Percentiles rank a stretch among this genome's conserved stretches.
phyloP scores from a whole-genome alignment of 1,140 invertebrate genomes.

The Papilio glaucus region DNA sequence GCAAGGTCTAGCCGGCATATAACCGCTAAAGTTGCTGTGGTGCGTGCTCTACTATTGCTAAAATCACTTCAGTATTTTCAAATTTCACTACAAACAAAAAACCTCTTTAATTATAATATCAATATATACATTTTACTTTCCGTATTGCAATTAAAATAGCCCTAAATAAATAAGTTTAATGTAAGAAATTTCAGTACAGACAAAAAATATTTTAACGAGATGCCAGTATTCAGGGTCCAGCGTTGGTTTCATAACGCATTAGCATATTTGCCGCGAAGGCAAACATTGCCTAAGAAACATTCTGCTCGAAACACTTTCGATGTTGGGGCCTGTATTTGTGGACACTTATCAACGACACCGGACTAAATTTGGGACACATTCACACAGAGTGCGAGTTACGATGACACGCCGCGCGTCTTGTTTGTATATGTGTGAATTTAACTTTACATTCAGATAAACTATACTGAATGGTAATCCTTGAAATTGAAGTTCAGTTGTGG shows the following conservation, averaged over 20 bases:
- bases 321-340: conserved; percentile 22
- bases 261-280: conserved; percentile 37
- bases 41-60: too few relatives aligned
- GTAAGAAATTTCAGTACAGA: neutral
- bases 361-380: conserved; percentile 29
- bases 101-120: too few relatives aligned
- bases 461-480: too few relatives aligned
- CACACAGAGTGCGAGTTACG: neutral
- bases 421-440: neutral
- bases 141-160: too few relatives aligned
- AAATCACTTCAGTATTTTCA: too few relatives aligned
- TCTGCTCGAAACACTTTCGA: conserved; percentile 27
- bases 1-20: too few relatives aligned
- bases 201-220: conserved; percentile 21
- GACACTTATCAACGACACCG: conserved; percentile 15
- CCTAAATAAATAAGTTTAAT: too few relatives aligned
- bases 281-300: conserved; percentile 42
- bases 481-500: too few relatives aligned
- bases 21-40: too few relatives aligned
- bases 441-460: neutral
- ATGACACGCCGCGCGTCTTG: neutral
- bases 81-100: too few relatives aligned
- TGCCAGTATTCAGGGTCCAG: conserved; percentile 17
- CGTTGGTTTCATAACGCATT: conserved; percentile 39
- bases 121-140: too few relatives aligned